These are phyloP conservation scores for Lanius collurio DNA, from an alignment of 2,113 vertebrate genomes.

Conservation along the genomic window DNA sequence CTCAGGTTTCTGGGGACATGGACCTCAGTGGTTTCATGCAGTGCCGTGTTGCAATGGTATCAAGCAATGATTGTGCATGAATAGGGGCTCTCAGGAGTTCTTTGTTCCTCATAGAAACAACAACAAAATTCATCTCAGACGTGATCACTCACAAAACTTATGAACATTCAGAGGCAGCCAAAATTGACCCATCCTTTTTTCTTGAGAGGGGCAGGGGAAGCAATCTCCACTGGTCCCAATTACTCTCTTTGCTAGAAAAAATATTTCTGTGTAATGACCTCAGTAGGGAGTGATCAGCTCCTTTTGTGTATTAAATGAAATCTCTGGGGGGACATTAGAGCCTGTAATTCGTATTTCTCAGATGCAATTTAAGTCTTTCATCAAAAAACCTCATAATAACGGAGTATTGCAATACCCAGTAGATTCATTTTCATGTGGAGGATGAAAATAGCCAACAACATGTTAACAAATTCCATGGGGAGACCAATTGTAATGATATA, in stretches of 20 bases:
- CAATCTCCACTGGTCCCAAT: conserved; percentile 50
- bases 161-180: neutral
- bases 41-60: accelerated
- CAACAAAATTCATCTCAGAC: neutral
- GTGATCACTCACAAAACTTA: neutral
- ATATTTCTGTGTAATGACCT: neutral
- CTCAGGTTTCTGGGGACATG: neutral
- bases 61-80: accelerated
- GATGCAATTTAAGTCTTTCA: conserved; percentile 42
- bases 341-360: conserved; percentile 41
- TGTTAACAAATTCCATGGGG: conserved; percentile 21
- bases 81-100: neutral
- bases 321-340: conserved; percentile 22
- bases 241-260: neutral
- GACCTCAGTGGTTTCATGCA: neutral
- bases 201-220: neutral
- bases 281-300: conserved; percentile 23
- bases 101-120: neutral
- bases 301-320: conserved; percentile 52
- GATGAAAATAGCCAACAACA: conserved; percentile 47
- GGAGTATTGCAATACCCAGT: conserved; percentile 14
- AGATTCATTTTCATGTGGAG: conserved; percentile 40
- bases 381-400: conserved; percentile 3
- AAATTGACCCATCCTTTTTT: conserved; percentile 15
- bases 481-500: conserved; percentile 18